A percentile compares a stretch with the other conserved stretches of the same genome.
These are phyloP conservation scores for Chelmon rostratus DNA, from an alignment of 2,797 vertebrate genomes.

Conservation along the genomic window DNA sequence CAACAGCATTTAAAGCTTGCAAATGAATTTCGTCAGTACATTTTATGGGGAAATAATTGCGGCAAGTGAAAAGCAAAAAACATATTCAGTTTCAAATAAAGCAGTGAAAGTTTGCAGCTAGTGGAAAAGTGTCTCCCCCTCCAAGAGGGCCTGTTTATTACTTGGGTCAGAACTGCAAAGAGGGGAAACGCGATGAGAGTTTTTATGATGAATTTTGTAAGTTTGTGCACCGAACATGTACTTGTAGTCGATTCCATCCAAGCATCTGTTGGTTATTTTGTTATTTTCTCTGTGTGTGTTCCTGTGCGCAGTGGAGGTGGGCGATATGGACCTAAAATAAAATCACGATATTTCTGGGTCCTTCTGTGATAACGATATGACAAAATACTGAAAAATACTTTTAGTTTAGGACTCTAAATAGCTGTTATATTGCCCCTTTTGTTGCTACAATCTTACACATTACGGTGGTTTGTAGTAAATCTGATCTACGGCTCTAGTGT, in stretches of 20 bases:
- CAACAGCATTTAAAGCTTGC: conserved; percentile 35
- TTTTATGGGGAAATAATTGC: conserved; percentile 49
- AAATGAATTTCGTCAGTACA: conserved; percentile 50
- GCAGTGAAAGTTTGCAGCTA: conserved; percentile 46
- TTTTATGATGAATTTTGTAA: conserved; percentile 42
- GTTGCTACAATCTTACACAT: no score
- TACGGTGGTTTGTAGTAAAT: no score
- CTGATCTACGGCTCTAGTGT: no score
- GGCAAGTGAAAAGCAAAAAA: conserved; percentile 32
- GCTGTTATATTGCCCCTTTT: no score
- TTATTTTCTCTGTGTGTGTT: conserved; percentile 30
- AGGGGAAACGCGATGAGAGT: conserved; percentile 31
- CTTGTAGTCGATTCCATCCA: conserved; percentile 13
- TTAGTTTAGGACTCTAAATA: no score
- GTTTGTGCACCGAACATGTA: conserved; percentile 16
- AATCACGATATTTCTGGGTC: no score
- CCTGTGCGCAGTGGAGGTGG: not conserved
- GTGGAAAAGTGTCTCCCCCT: conserved; percentile 44
- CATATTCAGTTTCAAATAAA: conserved; percentile 48
- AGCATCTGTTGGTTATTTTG: conserved; percentile 41
- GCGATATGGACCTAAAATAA: no score
- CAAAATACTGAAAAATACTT: no score
- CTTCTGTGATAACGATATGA: no score
- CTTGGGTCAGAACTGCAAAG: conserved; percentile 32
- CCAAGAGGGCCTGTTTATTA: conserved; percentile 56